A percentile compares a stretch with the other conserved stretches of the same genome.
These are phyloP conservation scores for Chamaea fasciata DNA, from an alignment of 2,113 vertebrate genomes.

Conservation along the genomic window DNA sequence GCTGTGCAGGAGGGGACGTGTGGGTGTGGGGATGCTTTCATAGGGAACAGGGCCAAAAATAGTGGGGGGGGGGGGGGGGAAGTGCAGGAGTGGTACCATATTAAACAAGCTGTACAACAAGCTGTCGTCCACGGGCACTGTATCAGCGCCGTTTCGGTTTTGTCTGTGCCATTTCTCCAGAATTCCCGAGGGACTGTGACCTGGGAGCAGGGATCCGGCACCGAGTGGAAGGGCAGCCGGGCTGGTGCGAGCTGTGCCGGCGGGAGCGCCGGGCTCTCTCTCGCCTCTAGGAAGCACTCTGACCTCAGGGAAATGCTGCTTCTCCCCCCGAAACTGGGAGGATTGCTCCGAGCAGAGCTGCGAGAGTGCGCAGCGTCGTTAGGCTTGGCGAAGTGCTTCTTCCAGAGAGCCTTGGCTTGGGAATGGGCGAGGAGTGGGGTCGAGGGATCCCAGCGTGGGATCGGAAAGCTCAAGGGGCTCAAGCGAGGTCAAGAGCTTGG, in stretches of 20 bases:
- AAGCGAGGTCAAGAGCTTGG: neutral
- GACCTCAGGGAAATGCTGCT: neutral
- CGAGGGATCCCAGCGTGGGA: fast-evolving
- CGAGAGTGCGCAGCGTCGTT: fast-evolving
- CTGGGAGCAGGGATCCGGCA: fast-evolving
- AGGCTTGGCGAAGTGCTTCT: fast-evolving
- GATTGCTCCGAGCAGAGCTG: fast-evolving
- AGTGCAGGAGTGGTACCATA: neutral
- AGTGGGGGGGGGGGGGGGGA: too few species aligned
- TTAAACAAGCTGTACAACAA: neutral
- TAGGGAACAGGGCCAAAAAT: neutral
- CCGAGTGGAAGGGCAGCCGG: neutral
- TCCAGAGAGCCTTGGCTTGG: neutral
- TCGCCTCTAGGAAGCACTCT: conserved; percentile 14
- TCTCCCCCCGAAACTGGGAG: neutral
- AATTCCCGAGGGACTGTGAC: neutral
- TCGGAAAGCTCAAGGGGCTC: neutral
- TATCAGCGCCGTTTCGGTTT: fast-evolving
- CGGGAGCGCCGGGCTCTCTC: neutral
- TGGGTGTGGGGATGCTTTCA: neutral
- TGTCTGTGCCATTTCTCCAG: neutral
- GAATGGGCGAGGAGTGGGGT: fast-evolving
- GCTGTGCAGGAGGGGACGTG: neutral
- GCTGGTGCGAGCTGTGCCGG: neutral
- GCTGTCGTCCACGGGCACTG: too few species aligned